Conservation (phyloP, 2,797 vertebrate genomes). For the Trematomus bernacchii region DNA sequence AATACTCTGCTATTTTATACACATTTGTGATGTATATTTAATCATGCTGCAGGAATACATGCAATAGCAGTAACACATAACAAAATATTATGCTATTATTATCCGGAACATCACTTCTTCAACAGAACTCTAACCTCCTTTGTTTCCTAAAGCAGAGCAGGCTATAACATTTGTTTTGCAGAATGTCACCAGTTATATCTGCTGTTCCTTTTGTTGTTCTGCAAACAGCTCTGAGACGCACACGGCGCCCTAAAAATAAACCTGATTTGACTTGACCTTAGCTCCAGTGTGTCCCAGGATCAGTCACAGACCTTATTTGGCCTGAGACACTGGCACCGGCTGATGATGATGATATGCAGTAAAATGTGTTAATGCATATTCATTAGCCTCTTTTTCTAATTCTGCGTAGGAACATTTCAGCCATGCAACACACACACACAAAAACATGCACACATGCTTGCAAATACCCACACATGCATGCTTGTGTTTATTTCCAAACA, state of each 20-base stretch:
- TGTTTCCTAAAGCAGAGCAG: slow-evolving; percentile 21
- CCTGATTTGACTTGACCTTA: slow-evolving; percentile 71
- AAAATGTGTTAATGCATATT: slow-evolving; percentile 75
- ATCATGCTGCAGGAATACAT: not conserved
- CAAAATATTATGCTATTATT: slow-evolving; percentile 7
- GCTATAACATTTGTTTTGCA: slow-evolving; percentile 36
- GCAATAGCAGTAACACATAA: not conserved
- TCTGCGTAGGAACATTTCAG: slow-evolving; percentile 54
- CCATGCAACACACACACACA: slow-evolving; percentile 23
- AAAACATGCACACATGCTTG: not conserved
- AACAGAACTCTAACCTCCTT: slow-evolving; percentile 21
- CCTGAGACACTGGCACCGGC: slow-evolving; percentile 51
- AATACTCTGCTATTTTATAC: not conserved
- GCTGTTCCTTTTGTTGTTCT: slow-evolving; percentile 37
- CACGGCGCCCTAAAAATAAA: slow-evolving; percentile 59
- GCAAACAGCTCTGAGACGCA: slow-evolving; percentile 37
- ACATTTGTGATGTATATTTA: not conserved
- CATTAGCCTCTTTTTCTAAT: slow-evolving; percentile 52
- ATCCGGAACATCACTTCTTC: not conserved
- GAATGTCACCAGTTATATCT: slow-evolving; percentile 37
- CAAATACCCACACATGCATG: not conserved
- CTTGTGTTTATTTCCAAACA: slow-evolving; percentile 35
- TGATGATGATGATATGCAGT: slow-evolving; percentile 58
- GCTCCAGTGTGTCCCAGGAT: slow-evolving; percentile 62
- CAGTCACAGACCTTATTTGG: slow-evolving; percentile 53